phyloP scores from a whole-genome alignment of 1,140 invertebrate genomes.

The Metopolophium dirhodum region DNA sequence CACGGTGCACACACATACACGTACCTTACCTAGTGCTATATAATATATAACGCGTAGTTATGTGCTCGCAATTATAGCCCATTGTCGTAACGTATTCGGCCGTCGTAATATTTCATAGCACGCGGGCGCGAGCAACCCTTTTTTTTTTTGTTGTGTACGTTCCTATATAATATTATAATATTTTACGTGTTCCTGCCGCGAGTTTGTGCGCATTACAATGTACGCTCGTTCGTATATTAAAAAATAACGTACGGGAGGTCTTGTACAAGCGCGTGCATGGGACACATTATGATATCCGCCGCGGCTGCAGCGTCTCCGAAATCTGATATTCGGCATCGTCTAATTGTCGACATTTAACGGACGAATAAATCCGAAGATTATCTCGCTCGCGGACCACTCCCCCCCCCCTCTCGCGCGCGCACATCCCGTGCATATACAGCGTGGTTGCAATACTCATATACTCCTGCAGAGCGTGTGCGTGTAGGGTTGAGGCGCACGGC shows the following conservation, averaged over 20 bases:
- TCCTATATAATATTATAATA: neutral
- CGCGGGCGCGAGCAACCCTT: slow-evolving; percentile 50
- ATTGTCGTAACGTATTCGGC: slow-evolving; percentile 53
- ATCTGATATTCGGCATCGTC: slow-evolving; percentile 42
- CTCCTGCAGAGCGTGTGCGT: too few species aligned
- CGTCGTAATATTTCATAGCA: slow-evolving; percentile 55
- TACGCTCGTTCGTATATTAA: neutral
- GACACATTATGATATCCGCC: neutral
- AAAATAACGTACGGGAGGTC: neutral
- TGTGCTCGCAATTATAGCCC: slow-evolving; percentile 44
- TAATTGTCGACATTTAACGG: slow-evolving; percentile 54
- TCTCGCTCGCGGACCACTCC: slow-evolving; percentile 35
- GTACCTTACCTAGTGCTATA: neutral
- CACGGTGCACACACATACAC: neutral
- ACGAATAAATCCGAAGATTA: slow-evolving; percentile 50
- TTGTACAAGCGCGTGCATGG: neutral
- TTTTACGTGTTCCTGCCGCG: neutral
- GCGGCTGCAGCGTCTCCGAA: neutral
- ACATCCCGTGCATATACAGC: neutral
- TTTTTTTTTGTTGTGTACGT: neutral
- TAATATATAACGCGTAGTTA: neutral
- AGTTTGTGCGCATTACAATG: neutral
- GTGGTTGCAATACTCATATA: neutral
- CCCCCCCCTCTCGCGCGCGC: neutral
- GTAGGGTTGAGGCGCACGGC: too few species aligned